Base-by-base conservation (phyloP, 1,140 invertebrate species). In the Alviniconcha marisindica region DNA sequence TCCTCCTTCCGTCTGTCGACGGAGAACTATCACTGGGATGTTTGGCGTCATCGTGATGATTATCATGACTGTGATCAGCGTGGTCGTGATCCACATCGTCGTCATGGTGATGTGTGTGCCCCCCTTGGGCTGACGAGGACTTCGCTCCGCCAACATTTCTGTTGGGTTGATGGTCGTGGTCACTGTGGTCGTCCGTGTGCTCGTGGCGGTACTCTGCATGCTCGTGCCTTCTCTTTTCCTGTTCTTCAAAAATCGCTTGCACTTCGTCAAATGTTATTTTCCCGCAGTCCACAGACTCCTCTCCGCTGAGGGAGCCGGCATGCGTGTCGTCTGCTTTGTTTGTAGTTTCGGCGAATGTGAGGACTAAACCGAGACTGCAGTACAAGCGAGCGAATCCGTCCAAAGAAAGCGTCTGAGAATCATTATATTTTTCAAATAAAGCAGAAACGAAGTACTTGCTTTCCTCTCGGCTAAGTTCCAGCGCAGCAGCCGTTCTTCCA, bases 351-450 rank as follows among this genome's bases (percentile, higher is more conserved):
- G 44, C 33, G 18, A 14, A 10, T 2, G 18, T 0, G 1, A 36
- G 78, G 3, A 80, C 31, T 28, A 80, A 44, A 38, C 60, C 78
- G n/a, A 80, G 21, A 12, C 56, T 63, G 60, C 78, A 80, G 2
- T 66, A 60, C 78, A 80, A 38, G 28, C 60, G 78, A 42, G 56
- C 56, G 60, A 80, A 80, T 4, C 78, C 78, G 38, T 80, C 78
- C 38, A 80, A 31, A 14, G 78, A 42, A 40, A 44, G 54, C 18
- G 40, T 10, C 21, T 44, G 28, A 14, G 78, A 80, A 63, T 33
- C 21, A 48, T 40, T 69, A n/a, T 80, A 80, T 28, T 63, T 80
- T 44, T 69, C 28, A 44, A 80, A 80, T 5, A 80, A 31, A 60
- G 40, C 56, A 3, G 78, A 80, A 24, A 69, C 60, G 33, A 80